Percentiles rank a stretch among this genome's conserved stretches.
Evolutionary conservation across 2,113 vertebrate species (phyloP).

Genomic region (Colistium nudipinnis): DNA sequence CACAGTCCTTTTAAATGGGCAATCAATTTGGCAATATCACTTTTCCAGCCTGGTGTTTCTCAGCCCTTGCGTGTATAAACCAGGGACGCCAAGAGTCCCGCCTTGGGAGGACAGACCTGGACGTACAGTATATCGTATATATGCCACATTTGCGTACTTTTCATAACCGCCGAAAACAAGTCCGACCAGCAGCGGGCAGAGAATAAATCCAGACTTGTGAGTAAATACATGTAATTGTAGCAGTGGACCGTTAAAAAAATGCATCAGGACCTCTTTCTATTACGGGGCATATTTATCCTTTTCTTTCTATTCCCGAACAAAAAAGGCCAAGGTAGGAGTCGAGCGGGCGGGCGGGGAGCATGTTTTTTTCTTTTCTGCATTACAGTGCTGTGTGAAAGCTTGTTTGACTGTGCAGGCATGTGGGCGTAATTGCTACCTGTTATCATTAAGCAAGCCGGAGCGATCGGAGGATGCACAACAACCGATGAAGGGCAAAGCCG

Average conservation of each 20-base stretch:
- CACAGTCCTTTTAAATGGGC: conserved; percentile 73
- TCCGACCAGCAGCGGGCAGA: conserved; percentile 69
- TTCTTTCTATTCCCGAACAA: conserved; percentile 74
- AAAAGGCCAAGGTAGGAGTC: conserved; percentile 68
- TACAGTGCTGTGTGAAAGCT: conserved; percentile 32
- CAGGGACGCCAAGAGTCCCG: conserved; percentile 17
- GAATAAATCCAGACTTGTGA: conserved; percentile 80
- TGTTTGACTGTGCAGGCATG: conserved; percentile 29
- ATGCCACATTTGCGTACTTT: conserved; percentile 60
- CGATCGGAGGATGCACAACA: conserved; percentile 69
- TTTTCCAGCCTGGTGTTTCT: conserved; percentile 58
- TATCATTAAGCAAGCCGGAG: conserved; percentile 68
- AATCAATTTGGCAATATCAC: conserved; percentile 78
- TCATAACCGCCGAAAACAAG: conserved; percentile 75
- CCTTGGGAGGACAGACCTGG: not conserved
- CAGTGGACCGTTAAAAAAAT: conserved; percentile 82
- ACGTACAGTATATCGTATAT: not conserved
- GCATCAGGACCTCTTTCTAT: conserved; percentile 77
- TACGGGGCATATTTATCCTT: conserved; percentile 80
- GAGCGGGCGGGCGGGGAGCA: conserved; percentile 30
- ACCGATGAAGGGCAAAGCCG: conserved; percentile 77
- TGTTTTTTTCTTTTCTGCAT: conserved; percentile 62
- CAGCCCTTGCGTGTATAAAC: conserved; percentile 38
- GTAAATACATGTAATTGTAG: conserved; percentile 82
- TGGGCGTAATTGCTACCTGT: conserved; percentile 69